Evolutionary conservation across 2,113 vertebrate species (phyloP).

Genomic region (Amphiprion ocellaris): DNA sequence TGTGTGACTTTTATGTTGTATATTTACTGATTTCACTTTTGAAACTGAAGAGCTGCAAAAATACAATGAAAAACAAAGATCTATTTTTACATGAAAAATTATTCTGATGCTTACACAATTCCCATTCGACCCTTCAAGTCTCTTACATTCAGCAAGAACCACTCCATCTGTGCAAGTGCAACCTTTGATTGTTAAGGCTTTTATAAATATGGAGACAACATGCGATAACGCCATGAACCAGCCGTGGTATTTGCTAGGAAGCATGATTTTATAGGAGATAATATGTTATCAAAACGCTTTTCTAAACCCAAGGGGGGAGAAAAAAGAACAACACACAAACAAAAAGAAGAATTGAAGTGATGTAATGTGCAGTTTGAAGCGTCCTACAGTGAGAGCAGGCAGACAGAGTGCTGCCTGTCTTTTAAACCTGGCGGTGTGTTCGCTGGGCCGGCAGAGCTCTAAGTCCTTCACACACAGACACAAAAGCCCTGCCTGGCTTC

Average conservation of each 20-base stretch:
- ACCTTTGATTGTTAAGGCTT: background rate
- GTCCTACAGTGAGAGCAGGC: slow-evolving; percentile 13
- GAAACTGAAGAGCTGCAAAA: too few relatives aligned
- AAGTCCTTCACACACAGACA: background rate
- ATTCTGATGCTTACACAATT: background rate
- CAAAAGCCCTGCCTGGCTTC: slow-evolving; percentile 17
- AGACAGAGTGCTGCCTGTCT: slow-evolving; percentile 28
- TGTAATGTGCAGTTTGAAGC: slow-evolving; percentile 18
- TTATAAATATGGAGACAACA: slow-evolving; percentile 8
- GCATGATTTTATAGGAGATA: slow-evolving; percentile 22
- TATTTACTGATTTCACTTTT: too few relatives aligned
- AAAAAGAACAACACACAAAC: slow-evolving; percentile 29
- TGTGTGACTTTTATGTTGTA: too few relatives aligned
- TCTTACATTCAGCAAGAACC: background rate
- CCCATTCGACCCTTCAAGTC: too few relatives aligned
- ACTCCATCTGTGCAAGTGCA: background rate
- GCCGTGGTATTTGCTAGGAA: background rate
- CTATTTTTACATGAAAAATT: too few relatives aligned
- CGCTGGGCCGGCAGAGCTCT: slow-evolving; percentile 28
- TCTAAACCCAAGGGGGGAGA: background rate
- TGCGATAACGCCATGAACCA: background rate
- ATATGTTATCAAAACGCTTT: slow-evolving; percentile 8
- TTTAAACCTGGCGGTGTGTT: slow-evolving; percentile 44
- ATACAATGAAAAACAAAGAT: too few relatives aligned
- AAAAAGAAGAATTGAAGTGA: slow-evolving; percentile 33